phyloP scores from a whole-genome alignment of 1,140 invertebrate species.

The Drosophila serrata region DNA sequence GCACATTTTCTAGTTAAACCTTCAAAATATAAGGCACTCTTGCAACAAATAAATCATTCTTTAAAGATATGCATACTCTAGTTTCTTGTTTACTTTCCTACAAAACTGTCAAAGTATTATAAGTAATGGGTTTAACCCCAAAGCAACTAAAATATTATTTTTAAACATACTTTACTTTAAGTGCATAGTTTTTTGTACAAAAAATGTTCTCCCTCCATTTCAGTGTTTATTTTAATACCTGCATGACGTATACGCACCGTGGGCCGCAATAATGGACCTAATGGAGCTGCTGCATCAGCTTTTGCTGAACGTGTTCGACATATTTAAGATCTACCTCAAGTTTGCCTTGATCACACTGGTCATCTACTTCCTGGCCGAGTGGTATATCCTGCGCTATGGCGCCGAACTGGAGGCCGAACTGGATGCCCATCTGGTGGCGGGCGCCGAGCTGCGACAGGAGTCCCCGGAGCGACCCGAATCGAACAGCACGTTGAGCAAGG shows the following conservation, averaged over 20 bases:
- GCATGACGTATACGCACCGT: slow-evolving; percentile 59
- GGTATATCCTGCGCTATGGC: slow-evolving; percentile 73
- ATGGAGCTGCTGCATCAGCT: slow-evolving; percentile 63
- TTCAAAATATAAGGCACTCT: too few relatives aligned
- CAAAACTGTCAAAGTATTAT: not conserved
- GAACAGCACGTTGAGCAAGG: slow-evolving; percentile 68
- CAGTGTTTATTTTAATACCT: slow-evolving; percentile 1
- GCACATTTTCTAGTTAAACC: not conserved
- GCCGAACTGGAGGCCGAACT: slow-evolving; percentile 69
- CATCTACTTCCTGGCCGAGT: slow-evolving; percentile 74
- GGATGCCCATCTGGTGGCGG: slow-evolving; percentile 50
- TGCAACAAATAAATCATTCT: not conserved
- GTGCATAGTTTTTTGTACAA: not conserved
- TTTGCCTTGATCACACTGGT: slow-evolving; percentile 69
- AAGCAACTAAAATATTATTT: not conserved
- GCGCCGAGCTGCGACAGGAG: slow-evolving; percentile 19
- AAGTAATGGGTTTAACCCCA: not conserved
- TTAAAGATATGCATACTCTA: not conserved
- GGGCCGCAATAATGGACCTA: slow-evolving; percentile 46
- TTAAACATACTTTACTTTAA: not conserved
- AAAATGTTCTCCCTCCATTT: not conserved
- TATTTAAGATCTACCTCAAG: slow-evolving; percentile 78
- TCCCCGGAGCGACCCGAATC: slow-evolving; percentile 50
- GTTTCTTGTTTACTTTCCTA: not conserved
- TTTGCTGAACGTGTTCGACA: slow-evolving; percentile 58